phyloP scores from a whole-genome alignment of 1,140 invertebrate genomes.

The Protaetia brevitarsis region DNA sequence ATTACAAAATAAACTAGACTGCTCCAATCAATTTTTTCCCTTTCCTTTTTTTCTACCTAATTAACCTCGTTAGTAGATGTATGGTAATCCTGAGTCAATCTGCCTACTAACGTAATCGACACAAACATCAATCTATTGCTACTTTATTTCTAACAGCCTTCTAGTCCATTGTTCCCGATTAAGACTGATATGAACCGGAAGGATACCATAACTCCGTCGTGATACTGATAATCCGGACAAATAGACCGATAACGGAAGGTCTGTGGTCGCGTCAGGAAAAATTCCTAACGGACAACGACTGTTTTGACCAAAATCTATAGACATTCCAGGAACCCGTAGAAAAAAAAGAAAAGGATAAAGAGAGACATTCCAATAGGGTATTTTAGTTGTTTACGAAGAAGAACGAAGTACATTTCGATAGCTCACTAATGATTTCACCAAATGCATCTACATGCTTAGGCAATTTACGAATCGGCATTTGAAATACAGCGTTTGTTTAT shows the following conservation, averaged over 20 bases:
- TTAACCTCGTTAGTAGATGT: no score
- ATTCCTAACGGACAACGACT: constrained; percentile 10
- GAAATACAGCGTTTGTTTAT: not conserved
- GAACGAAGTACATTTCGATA: not conserved
- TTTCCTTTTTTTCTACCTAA: no score
- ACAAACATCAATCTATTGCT: not conserved
- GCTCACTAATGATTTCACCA: not conserved
- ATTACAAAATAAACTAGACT: no score
- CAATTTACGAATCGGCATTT: not conserved
- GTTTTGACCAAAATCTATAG: not conserved
- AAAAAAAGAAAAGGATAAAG: not conserved
- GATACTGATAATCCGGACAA: constrained; percentile 8
- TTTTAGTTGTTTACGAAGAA: not conserved
- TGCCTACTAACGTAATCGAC: no score
- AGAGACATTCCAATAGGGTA: not conserved
- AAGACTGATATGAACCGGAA: not conserved
- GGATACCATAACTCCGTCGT: not conserved
- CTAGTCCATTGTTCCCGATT: not conserved
- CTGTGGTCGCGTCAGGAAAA: constrained; percentile 12
- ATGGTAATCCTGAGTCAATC: no score
- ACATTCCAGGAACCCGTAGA: not conserved
- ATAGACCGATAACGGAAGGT: constrained; percentile 1
- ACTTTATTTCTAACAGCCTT: not conserved
- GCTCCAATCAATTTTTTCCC: no score
- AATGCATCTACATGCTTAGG: not conserved